These are phyloP conservation scores for Cheilosia pagana DNA, from an alignment of 2,888 invertebrate genomes.

Conservation along the genomic window DNA sequence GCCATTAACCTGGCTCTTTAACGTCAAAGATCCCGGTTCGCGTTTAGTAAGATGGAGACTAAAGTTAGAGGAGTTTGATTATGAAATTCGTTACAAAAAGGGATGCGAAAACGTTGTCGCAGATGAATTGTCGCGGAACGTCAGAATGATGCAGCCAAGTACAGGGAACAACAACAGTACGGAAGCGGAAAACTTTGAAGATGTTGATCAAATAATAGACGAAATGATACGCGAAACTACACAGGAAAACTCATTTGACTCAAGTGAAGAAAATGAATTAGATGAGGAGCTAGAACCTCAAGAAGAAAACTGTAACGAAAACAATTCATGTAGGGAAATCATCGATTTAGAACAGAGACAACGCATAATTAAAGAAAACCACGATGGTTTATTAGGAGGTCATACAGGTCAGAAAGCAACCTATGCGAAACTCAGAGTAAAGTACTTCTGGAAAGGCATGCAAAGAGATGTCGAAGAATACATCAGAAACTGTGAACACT, in stretches of 20 bases:
- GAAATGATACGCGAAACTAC: neutral
- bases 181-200: conserved; percentile 1
- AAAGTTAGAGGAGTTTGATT: conserved; percentile 78
- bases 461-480: conserved; percentile 32
- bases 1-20: conserved; percentile 80
- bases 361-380: conserved; percentile 43
- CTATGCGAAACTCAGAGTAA: conserved; percentile 31
- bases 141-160: conserved; percentile 17
- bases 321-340: conserved; percentile 5
- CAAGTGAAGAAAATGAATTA: conserved; percentile 1
- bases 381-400: conserved; percentile 45
- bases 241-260: conserved; percentile 7
- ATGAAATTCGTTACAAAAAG: conserved; percentile 12
- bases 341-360: conserved; percentile 30
- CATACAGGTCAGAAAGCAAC: conserved; percentile 52
- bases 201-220: conserved; percentile 1
- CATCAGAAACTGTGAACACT: conserved; percentile 24
- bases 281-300: conserved; percentile 14
- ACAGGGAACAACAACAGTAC: neutral
- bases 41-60: conserved; percentile 80
- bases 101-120: conserved; percentile 26
- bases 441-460: conserved; percentile 28
- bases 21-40: conserved; percentile 80
- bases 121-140: conserved; percentile 58
- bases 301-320: conserved; percentile 9